Base-by-base conservation (phyloP, 2,888 invertebrate species). In the Polyommatus icarus region DNA sequence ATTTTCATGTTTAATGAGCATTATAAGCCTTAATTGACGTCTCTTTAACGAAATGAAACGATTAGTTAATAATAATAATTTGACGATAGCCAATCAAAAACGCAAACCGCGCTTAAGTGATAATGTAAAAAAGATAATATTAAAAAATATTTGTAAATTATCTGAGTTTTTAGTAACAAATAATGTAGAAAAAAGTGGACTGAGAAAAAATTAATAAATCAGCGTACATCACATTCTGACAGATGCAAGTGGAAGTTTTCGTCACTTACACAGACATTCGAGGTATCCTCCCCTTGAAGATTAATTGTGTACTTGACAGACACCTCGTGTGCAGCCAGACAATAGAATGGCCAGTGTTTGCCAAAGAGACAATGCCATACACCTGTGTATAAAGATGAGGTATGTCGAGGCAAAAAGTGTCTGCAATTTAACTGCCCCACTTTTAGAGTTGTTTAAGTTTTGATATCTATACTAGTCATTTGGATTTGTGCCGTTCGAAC, bases 281-380 rank as follows among this genome's bases (percentile, higher is more conserved):
- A 77, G 78, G 79, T 76, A 81, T 81, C 81, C 82, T 81, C 79
- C 80, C 79, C 78, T 78, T 79, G 80, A 88, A 89, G 90, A 91
- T 91, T 90, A 91, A 92, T 91, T 89, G 88, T 88, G 82, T 80
- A 89, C 86, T 81, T 90, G 91, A 91, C 88, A 88, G 90, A 91
- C 88, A 86, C 85, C 85, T 84, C 84, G 82, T 86, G 86, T 86
- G 85, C 85, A 87, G 84, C 84, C 84, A 83, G 83, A 82, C 83
- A 83, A 83, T 67, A 36, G 20, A 46, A 46, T 46, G 79, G 81
- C 81, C 81, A 76, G 79, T 80, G 79, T 80, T 84, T 90, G 91
- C 90, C 91, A 91, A 90, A 80, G 4, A 54, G 15, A 54, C 18
- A 54, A 54, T 54, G 3, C 18, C 15, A 46, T 12, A 46, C 12